Conservation (phyloP, 2,888 invertebrate species). For the Ctenicera cuprea region DNA sequence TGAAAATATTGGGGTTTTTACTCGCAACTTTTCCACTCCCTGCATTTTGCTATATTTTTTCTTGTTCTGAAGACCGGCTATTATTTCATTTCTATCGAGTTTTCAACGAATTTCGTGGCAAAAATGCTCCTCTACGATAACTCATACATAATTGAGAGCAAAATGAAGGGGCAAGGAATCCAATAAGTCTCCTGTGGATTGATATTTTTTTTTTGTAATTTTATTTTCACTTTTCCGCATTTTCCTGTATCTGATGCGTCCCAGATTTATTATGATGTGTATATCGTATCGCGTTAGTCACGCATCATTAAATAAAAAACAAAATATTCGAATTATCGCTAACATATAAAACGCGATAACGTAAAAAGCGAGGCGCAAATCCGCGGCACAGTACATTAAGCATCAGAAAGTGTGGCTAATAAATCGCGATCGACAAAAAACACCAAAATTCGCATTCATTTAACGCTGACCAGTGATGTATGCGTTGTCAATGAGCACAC, state of each 20-base stretch:
- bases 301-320: slow-evolving; percentile 48
- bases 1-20: slow-evolving; percentile 34
- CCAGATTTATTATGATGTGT: slow-evolving; percentile 16
- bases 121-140: neutral
- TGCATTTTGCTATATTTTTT: slow-evolving; percentile 8
- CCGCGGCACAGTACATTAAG: slow-evolving; percentile 58
- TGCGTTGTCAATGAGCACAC: slow-evolving; percentile 57
- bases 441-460: slow-evolving; percentile 56
- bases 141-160: slow-evolving; percentile 17
- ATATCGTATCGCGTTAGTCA: slow-evolving; percentile 43
- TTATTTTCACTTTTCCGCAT: neutral
- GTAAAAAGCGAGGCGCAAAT: slow-evolving; percentile 51
- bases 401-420: slow-evolving; percentile 57
- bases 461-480: slow-evolving; percentile 57
- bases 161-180: neutral
- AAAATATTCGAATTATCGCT: slow-evolving; percentile 43
- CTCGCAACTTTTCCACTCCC: slow-evolving; percentile 19
- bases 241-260: slow-evolving; percentile 8
- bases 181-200: neutral
- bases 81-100: slow-evolving; percentile 6
- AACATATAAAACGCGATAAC: slow-evolving; percentile 41
- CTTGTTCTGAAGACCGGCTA: neutral
- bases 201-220: neutral
- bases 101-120: neutral
- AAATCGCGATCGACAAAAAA: slow-evolving; percentile 55